Evolutionary conservation across 2,797 vertebrate species (phyloP), one percentile per base, ranked within the genome.

Genomic region (Anas capensis): DNA sequence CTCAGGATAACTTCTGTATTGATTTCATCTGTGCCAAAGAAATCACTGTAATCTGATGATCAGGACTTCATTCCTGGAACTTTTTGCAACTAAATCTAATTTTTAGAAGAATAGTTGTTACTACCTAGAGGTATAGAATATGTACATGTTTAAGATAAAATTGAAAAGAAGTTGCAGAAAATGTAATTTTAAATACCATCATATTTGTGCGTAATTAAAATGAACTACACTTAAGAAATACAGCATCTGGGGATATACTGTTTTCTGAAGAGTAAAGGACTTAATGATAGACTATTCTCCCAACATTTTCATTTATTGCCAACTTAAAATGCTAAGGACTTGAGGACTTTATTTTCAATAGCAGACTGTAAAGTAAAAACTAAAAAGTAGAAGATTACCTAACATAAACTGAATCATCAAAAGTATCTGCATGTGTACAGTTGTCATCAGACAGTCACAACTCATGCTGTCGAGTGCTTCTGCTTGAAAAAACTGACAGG

Each of bases 381-480:
- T 36, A 21, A 49, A 36, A 72, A 31, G 14, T 34, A 23, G 20
- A n/a, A 60, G 20, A 19, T 53, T 73, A 70, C 42, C 36, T 10
- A 20, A 5, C 21, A 8, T 1, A n/a, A 79, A 98, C 86, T 96
- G 98, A 76, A 98, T 97, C 91, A 98, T 98, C 95, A 98, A 91
- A n/a, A 98, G 97, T 61, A 98, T 95, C 38, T 98, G 98, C 15
- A 98, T 97, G 96, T 98, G 98, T 61, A 97, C 98, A 0, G 98
- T 97, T 61, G 98, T 34, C 23, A 14, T 98, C 93, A 99, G 97
- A n/a, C 97, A 98, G 98, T 98, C 69, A 98, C 98, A 1, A 98
- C 96, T 0, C 98, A 98, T 27, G 98, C 98, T 0, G 98, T 98
- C 71, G 1, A 98, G 98, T 29, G 98, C 98, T 68, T 98, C 98